Percentiles rank a stretch among this genome's conserved stretches.
Conservation (phyloP, 2,888 invertebrate genomes). For the Ichneumon xanthorius region DNA sequence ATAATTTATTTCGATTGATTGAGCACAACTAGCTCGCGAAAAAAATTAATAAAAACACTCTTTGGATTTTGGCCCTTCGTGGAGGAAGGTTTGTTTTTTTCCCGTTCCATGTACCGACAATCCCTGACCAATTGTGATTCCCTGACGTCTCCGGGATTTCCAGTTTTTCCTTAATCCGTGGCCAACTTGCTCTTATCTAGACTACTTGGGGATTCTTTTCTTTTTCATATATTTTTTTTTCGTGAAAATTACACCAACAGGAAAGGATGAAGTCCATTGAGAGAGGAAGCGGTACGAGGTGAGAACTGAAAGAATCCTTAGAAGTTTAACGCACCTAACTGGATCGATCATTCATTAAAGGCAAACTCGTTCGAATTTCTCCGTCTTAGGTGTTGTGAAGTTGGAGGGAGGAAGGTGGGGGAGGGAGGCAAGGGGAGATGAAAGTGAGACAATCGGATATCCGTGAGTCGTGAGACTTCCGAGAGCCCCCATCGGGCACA, state of each 20-base stretch:
- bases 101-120: too few species aligned
- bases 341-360: constrained; percentile 16
- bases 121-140: too few species aligned
- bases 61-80: too few species aligned
- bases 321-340: neutral
- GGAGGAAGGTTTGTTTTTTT: too few species aligned
- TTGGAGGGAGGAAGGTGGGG: neutral
- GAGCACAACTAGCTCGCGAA: too few species aligned
- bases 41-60: too few species aligned
- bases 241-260: neutral
- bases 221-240: neutral
- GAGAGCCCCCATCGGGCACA: neutral
- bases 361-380: neutral
- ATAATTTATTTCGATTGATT: too few species aligned
- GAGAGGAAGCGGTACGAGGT: neutral
- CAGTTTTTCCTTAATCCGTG: too few species aligned
- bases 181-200: too few species aligned
- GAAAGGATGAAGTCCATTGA: neutral
- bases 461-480: constrained; percentile 54
- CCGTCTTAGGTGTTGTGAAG: neutral
- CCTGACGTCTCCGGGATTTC: too few species aligned
- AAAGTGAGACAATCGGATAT: constrained; percentile 41
- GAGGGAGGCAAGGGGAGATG: neutral
- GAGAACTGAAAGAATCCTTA: constrained; percentile 4
- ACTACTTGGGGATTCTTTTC: neutral